These are phyloP conservation scores for Nicator chloris DNA, from an alignment of 2,113 vertebrate species.

Conservation along the genomic window DNA sequence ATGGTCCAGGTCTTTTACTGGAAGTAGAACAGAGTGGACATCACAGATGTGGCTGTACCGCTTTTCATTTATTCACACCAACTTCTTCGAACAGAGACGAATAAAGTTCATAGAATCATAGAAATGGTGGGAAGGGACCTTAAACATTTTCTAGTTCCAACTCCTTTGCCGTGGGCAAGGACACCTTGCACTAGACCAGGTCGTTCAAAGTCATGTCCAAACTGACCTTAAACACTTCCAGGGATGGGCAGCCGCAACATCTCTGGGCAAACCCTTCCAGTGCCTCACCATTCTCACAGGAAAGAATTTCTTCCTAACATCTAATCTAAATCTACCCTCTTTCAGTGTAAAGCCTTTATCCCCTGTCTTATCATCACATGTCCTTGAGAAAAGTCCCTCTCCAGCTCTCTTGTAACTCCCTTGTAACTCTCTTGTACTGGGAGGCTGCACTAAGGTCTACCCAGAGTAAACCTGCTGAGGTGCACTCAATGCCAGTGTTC, in stretches of 20 bases:
- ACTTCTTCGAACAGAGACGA: neutral
- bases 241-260: neutral
- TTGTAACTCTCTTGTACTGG: neutral
- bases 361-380: neutral
- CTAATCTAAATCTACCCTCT: neutral
- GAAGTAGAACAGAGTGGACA: neutral
- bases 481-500: accelerated
- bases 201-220: neutral
- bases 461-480: neutral
- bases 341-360: neutral
- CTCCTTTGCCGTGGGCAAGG: neutral
- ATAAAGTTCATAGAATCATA: neutral
- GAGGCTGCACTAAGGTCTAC: neutral
- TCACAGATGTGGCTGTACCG: neutral
- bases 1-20: neutral
- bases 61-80: neutral
- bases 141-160: neutral
- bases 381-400: neutral
- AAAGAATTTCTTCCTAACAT: neutral
- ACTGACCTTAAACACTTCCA: neutral
- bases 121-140: neutral
- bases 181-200: neutral
- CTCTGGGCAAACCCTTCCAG: neutral
- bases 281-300: neutral
- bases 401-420: neutral